Evolutionary conservation across 2,888 invertebrate species (phyloP).

Genomic region (Gibbula magus): DNA sequence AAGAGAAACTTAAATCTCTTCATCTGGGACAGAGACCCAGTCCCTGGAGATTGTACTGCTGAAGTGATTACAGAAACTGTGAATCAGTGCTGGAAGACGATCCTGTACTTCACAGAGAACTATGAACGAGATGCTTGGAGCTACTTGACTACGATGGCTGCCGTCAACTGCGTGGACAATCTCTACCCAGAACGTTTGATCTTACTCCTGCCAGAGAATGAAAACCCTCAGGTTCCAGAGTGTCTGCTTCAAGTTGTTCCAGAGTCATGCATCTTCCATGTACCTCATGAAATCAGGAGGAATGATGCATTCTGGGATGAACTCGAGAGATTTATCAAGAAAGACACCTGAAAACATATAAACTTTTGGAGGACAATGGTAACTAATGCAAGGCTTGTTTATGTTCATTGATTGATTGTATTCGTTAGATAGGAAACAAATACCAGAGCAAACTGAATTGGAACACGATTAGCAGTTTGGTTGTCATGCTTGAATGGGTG

Average conservation of each 20-base stretch:
- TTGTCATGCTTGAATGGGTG: no score
- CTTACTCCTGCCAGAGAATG: neutral
- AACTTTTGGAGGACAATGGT: no score
- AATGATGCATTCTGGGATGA: no score
- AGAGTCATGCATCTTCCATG: neutral
- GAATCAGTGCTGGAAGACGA: neutral
- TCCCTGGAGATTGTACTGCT: neutral
- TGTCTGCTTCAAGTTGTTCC: conserved; percentile 1
- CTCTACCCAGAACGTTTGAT: neutral
- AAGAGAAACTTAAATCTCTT: neutral
- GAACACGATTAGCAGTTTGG: no score
- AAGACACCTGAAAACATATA: no score
- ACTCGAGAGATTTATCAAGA: no score
- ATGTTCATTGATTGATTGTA: no score
- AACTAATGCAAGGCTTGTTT: no score
- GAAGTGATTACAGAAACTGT: neutral
- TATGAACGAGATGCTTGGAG: neutral
- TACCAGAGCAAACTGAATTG: no score
- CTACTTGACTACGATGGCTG: neutral
- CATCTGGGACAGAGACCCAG: neutral
- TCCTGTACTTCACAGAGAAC: neutral
- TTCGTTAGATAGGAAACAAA: no score
- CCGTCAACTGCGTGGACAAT: neutral
- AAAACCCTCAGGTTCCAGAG: neutral
- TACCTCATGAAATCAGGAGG: no score